A percentile compares a stretch with the other conserved stretches of the same genome.
These are phyloP conservation scores for Mionectes macconnelli DNA, from an alignment of 2,113 vertebrate genomes.

Conservation along the genomic window DNA sequence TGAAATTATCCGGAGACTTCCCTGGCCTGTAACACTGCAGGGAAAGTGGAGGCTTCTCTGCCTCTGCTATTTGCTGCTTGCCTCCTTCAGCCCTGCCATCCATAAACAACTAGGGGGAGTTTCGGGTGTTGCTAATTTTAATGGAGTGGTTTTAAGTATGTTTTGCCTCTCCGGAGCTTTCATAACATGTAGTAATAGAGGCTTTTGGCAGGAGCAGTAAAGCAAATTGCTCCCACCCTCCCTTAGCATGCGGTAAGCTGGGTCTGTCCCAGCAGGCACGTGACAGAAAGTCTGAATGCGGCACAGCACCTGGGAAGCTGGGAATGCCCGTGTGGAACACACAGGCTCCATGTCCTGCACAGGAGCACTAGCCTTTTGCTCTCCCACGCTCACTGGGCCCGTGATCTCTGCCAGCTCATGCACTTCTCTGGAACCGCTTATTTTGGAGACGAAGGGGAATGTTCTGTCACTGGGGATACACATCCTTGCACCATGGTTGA, in stretches of 20 bases:
- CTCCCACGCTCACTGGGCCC: accelerated
- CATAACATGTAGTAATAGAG: not conserved
- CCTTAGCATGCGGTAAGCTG: not conserved
- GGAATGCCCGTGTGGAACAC: not conserved
- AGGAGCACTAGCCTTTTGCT: not conserved
- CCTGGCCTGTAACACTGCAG: not conserved
- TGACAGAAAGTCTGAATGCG: not conserved
- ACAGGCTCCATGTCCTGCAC: not conserved
- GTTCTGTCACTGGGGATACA: not conserved
- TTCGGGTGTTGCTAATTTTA: not conserved
- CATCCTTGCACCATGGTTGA: not conserved
- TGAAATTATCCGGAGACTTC: accelerated
- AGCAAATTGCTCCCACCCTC: slow-evolving; percentile 33
- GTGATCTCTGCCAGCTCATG: accelerated
- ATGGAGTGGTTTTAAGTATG: not conserved
- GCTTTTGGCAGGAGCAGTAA: slow-evolving; percentile 22
- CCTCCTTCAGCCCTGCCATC: not conserved
- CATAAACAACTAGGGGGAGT: not conserved
- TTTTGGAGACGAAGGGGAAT: not conserved
- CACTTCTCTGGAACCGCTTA: not conserved
- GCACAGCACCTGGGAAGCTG: not conserved
- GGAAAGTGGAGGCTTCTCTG: not conserved
- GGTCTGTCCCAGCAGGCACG: not conserved
- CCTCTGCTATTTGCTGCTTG: not conserved
- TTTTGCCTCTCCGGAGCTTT: slow-evolving; percentile 24